Evolutionary conservation across 1,140 invertebrate species (phyloP), one percentile per base, ranked within the genome.

Genomic region (Cherax destructor): DNA sequence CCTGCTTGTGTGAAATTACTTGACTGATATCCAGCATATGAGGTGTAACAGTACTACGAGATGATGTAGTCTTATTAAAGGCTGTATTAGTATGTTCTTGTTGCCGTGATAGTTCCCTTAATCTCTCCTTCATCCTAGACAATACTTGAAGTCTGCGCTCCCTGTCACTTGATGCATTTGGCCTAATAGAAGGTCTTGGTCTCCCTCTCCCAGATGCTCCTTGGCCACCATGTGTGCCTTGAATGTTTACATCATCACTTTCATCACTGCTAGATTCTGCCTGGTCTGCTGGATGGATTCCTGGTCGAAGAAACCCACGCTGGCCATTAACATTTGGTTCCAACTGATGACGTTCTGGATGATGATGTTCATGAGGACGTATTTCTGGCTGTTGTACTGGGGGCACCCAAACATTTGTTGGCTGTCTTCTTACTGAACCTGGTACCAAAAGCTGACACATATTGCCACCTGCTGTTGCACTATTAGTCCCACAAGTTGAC

Each of bases 21-120:
- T 96, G 95, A 24, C 96, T 96, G 88, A 99, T 97, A 94, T 99
- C 98, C 72, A 98, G 95, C n/a, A 98, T 97, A 95, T 97, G 83
- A 47, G 91, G 87, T 30, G 80, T 87, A 61, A 93, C 74, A 9
- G 59, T 78, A 69, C 79, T 92, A 49, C 80, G 80, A 59, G 72
- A n/a, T 56, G 87, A 30, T 78, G 49, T 80, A 74, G 80, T 79
- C 89, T 85, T 88, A 85, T 30, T 92, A 49, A 41, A 76, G 80
- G 59, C 24, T 76, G 79, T 72, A 94, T 41, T 93, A 79, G 18
- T 78, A 56, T 83, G 86, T 90, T 93, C 93, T 50, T 93, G 86
- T 47, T 88, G 84, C 85, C 91, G 91, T 85, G 93, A 93, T 74
- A 93, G 92, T 94, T 93, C 94, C 72, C 94, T 94, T 92, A 96